Evolutionary conservation across 2,797 vertebrate genomes (phyloP).

Genomic region (Platyrinchus mystaceus): DNA sequence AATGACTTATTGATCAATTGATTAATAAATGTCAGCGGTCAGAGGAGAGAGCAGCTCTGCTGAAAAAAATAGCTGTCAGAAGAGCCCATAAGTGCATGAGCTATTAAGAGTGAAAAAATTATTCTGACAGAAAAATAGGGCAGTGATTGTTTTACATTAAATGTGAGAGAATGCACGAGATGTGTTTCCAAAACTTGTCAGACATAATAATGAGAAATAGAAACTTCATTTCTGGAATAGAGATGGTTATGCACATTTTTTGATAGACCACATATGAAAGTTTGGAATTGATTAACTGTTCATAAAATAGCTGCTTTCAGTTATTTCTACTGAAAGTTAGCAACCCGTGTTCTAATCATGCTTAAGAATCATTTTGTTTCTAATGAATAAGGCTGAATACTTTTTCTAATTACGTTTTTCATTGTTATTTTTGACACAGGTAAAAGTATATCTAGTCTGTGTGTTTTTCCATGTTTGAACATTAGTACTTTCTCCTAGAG

Average conservation of each 20-base stretch:
- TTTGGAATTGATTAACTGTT: conserved; percentile 56
- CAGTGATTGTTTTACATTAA: conserved; percentile 75
- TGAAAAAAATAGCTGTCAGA: conserved; percentile 81
- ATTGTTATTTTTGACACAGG: not conserved
- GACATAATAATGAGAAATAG: conserved; percentile 37
- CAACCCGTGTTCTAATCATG: not conserved
- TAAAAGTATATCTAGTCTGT: not conserved
- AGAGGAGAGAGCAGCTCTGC: conserved; percentile 76
- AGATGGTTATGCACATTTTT: not conserved
- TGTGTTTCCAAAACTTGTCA: conserved; percentile 64
- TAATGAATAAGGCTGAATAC: not conserved
- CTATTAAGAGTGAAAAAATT: conserved; percentile 65
- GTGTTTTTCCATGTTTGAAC: not conserved
- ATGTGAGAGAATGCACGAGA: conserved; percentile 28
- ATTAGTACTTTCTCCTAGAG: not conserved
- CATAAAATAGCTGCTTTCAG: conserved; percentile 23
- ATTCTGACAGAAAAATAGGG: conserved; percentile 77
- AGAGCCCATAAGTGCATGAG: conserved; percentile 72
- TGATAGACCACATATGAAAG: conserved; percentile 40
- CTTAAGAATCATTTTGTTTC: not conserved
- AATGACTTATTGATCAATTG: conserved; percentile 86
- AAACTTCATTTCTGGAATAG: conserved; percentile 37
- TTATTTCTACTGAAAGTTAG: conserved; percentile 19
- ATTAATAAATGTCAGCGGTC: conserved; percentile 79
- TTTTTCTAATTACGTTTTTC: not conserved